Base-by-base conservation (phyloP, 2,797 vertebrate genomes). In the Poecilia wingei region DNA sequence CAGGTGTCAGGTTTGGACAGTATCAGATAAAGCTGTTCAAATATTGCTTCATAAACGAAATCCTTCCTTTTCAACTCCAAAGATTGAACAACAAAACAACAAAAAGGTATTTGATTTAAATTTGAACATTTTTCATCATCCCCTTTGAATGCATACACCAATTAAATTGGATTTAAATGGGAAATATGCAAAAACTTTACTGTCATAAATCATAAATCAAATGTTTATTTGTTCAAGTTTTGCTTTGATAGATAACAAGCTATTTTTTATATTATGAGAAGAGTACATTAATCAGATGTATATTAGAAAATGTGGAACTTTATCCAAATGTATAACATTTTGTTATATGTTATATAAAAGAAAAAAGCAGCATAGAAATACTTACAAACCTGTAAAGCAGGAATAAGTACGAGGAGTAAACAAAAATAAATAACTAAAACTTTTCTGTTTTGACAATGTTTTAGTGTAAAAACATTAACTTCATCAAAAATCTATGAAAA, bases 1-100 rank as follows among this genome's bases (percentile, higher is more conserved):
- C 79, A 91, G 91, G 73, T 86, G 93, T 77, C 89, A 55, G 81
- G 68, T 83, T 82, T 79, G 51, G 28, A 73, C 77, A 45, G 9
- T 10, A 72, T 76, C 57, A 53, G 6, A 69, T 33, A 45, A 45
- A 70, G 10, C 36, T 43, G 6, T 45, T 41, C 64, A 39, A 68
- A 68, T 22, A 2, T 68, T 41, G 36, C 64, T 68, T 68, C 39
- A 41, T 41, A 13, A 68, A 25, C 64, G 1, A 68, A 70, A 43
- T 45, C 22, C 68, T 45, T 33, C 13, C 31, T 49, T 72, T 61
- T 79, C 46, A 66, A 57, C 0, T 7, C 12, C 22, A 20, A 72
- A 73, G 12, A 46, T n/a, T 61, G 6, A 31, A 53, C 33, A 36
- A 36, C 33, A 36, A 39, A 39, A 39, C 6, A 61, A 31, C 6